These are phyloP conservation scores for Ornithoptera alexandrae DNA, from an alignment of 2,888 invertebrate species.

Conservation along the genomic window DNA sequence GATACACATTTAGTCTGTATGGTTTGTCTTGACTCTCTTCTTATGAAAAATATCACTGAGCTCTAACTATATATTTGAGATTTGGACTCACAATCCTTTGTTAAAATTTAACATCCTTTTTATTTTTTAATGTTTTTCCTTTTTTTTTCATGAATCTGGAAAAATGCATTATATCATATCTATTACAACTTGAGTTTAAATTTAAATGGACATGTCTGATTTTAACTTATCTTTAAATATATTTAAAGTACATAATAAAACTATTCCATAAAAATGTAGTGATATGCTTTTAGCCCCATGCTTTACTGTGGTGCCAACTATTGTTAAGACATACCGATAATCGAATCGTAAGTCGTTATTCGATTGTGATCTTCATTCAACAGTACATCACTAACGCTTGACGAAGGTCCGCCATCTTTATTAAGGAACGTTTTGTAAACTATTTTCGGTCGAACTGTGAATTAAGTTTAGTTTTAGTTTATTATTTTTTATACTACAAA, in stretches of 20 bases:
- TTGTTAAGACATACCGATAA: conserved; percentile 18
- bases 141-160: too few species aligned
- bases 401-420: conserved; percentile 18
- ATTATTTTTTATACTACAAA: neutral
- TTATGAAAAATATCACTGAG: too few species aligned
- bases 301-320: conserved; percentile 1
- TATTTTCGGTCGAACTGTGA: conserved; percentile 24
- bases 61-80: too few species aligned
- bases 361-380: conserved; percentile 17
- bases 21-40: too few species aligned
- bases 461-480: conserved; percentile 11
- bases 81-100: too few species aligned
- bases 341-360: conserved; percentile 17
- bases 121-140: too few species aligned
- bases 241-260: neutral
- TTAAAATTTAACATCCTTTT: too few species aligned
- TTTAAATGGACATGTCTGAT: too few species aligned
- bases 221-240: too few species aligned
- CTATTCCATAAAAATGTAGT: neutral
- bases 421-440: conserved; percentile 21
- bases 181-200: too few species aligned
- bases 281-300: conserved; percentile 23
- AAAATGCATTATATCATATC: too few species aligned
- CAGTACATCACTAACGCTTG: conserved; percentile 10
- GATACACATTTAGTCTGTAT: too few species aligned